A percentile compares a stretch with the other conserved stretches of the same genome.
Evolutionary conservation across 2,797 vertebrate genomes (phyloP).

Genomic region (Cyclura pinguis): DNA sequence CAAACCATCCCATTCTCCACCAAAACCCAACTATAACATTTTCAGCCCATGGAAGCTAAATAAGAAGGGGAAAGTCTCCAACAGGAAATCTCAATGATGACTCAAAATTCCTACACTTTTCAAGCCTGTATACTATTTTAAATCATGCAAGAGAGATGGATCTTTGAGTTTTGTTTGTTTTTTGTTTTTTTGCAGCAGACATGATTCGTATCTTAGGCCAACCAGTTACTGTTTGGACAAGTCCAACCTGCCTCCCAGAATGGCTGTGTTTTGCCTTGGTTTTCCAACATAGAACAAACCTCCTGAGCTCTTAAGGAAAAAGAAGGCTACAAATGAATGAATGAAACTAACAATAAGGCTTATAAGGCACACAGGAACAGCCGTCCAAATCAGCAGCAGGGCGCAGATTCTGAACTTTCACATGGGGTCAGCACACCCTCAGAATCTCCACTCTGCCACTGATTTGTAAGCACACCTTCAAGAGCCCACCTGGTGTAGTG

Average conservation of each 20-base stretch:
- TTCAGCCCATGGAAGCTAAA: not conserved
- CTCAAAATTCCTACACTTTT: not conserved
- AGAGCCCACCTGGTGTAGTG: not conserved
- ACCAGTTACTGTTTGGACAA: not conserved
- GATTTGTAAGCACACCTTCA: not conserved
- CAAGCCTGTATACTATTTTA: not conserved
- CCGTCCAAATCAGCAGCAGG: not conserved
- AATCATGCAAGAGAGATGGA: not conserved
- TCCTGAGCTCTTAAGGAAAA: not conserved
- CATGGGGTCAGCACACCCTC: not conserved
- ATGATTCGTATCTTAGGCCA: not conserved
- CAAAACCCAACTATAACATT: not conserved
- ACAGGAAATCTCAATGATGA: not conserved
- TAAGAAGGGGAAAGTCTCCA: not conserved
- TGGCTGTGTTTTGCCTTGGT: not conserved
- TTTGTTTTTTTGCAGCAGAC: not conserved
- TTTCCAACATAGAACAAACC: not conserved
- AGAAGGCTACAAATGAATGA: not conserved
- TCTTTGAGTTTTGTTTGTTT: not conserved
- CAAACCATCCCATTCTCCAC: not conserved
- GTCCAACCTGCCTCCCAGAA: not conserved
- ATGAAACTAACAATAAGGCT: not conserved
- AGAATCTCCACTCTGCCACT: not conserved
- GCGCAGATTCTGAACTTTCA: not conserved
- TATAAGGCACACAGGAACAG: not conserved